Evolutionary conservation across 2,797 vertebrate species (phyloP).

Genomic region (Pachyuromys duprasi): DNA sequence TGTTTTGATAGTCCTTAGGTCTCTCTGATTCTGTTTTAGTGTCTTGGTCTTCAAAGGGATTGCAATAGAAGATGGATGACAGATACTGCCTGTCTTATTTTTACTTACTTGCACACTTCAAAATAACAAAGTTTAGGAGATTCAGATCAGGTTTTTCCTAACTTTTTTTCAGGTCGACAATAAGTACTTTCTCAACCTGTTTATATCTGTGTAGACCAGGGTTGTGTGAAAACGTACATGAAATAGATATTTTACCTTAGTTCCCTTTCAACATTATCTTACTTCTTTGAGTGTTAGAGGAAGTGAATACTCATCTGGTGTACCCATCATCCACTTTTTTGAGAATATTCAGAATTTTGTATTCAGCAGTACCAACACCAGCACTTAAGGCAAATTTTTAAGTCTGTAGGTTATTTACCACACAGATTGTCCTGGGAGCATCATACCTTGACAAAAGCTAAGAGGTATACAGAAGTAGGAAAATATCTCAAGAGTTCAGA

Average conservation of each 20-base stretch:
- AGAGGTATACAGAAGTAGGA: not conserved
- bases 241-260: not conserved
- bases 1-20: not conserved
- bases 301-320: not conserved
- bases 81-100: not conserved
- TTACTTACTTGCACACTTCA: not conserved
- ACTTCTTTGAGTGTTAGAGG: not conserved
- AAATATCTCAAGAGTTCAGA: not conserved
- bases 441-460: not conserved
- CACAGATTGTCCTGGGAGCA: too few relatives aligned
- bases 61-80: not conserved
- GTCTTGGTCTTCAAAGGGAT: not conserved
- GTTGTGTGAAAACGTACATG: not conserved
- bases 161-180: not conserved
- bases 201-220: not conserved
- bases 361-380: not conserved
- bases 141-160: not conserved
- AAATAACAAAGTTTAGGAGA: not conserved
- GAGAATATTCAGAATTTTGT: not conserved
- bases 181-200: not conserved
- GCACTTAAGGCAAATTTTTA: not conserved
- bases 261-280: not conserved
- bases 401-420: not conserved
- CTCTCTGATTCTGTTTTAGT: slow-evolving; percentile 27
- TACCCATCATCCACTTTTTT: not conserved